phyloP scores from a whole-genome alignment of 2,113 vertebrate species.

The Sphyrna mokarran region DNA sequence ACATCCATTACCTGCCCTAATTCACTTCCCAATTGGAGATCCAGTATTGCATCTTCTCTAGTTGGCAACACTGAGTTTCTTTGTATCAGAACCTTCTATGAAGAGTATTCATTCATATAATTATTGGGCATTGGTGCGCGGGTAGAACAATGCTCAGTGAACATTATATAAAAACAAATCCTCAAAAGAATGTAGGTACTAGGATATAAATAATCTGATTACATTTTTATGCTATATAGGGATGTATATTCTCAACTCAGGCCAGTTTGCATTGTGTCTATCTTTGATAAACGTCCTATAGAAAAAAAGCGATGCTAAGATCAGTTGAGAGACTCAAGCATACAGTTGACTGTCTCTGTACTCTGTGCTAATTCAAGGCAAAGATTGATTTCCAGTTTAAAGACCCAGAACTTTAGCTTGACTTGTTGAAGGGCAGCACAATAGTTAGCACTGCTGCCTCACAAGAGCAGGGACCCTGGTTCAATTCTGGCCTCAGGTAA shows the following conservation, averaged over 20 bases:
- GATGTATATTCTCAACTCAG: not conserved
- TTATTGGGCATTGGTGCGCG: not conserved
- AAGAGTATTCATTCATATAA: not conserved
- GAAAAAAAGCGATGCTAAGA: not conserved
- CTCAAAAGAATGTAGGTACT: not conserved
- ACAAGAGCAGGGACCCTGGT: too few species aligned
- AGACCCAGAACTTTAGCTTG: not conserved
- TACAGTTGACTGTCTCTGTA: not conserved
- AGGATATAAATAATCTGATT: conserved; percentile 17
- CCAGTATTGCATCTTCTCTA: too few species aligned
- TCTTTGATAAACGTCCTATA: not conserved
- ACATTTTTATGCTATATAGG: not conserved
- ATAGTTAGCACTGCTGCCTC: too few species aligned
- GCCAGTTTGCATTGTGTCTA: not conserved
- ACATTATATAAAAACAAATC: conserved; percentile 15
- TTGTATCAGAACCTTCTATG: not conserved
- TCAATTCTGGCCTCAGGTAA: too few species aligned
- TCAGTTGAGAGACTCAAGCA: not conserved
- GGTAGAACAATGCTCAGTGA: conserved; percentile 6
- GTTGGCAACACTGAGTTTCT: not conserved
- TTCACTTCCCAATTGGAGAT: too few species aligned
- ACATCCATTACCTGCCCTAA: too few species aligned
- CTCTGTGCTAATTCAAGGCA: not conserved
- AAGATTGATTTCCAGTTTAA: not conserved
- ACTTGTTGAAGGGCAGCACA: not conserved